A percentile compares a stretch with the other conserved stretches of the same genome.
phyloP scores from a whole-genome alignment of 2,113 vertebrate genomes.

The cattle (Bos taurus) region DNA sequence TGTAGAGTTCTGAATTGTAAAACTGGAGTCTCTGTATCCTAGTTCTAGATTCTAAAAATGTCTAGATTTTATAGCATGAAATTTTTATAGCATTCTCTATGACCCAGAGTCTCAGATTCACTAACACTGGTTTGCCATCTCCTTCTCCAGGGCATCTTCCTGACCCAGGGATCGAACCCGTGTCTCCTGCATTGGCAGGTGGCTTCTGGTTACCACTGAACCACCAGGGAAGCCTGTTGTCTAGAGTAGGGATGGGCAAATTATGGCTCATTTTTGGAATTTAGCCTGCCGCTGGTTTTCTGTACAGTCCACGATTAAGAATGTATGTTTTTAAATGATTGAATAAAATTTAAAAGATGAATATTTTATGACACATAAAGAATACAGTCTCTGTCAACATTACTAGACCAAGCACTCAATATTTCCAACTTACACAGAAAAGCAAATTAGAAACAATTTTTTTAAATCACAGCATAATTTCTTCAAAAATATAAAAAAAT shows the following conservation, averaged over 20 bases:
- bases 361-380: not conserved
- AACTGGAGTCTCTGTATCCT: not conserved
- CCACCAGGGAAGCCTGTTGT: not conserved
- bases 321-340: not conserved
- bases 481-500: not conserved
- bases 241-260: not conserved
- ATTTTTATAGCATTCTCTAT: not conserved
- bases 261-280: not conserved
- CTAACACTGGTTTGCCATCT: not conserved
- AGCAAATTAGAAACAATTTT: not conserved
- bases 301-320: not conserved
- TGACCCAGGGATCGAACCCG: not conserved
- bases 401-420: not conserved
- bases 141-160: not conserved
- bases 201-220: not conserved
- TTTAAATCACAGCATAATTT: not conserved
- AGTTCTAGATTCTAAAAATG: not conserved
- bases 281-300: not conserved
- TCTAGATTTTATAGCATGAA: not conserved
- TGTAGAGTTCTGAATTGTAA: not conserved
- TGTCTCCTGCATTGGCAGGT: not conserved
- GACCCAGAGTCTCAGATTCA: not conserved
- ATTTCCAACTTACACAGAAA: not conserved
- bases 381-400: not conserved
- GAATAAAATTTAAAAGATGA: not conserved